Conservation (phyloP, 1,140 invertebrate species). For the Plutomurus gul region DNA sequence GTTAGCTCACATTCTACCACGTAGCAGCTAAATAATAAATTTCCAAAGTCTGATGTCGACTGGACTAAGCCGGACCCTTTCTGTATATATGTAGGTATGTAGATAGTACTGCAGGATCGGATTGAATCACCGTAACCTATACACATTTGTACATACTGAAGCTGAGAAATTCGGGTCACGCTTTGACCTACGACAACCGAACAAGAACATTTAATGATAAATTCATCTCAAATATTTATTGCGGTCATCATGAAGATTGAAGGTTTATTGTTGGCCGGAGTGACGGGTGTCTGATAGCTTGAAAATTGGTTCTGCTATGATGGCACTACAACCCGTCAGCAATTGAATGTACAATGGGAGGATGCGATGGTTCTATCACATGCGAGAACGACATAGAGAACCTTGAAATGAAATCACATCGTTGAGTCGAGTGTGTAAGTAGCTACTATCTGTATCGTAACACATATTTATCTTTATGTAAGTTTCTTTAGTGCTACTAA, state of each 20-base stretch:
- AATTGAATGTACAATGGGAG: background rate
- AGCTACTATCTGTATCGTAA: background rate
- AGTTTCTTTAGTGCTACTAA: constrained; percentile 17
- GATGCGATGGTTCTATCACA: background rate
- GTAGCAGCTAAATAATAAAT: constrained; percentile 9
- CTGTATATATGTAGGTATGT: background rate
- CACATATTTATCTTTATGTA: constrained; percentile 29
- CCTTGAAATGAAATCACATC: background rate
- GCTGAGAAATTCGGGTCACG: constrained; percentile 1
- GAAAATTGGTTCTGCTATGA: too few relatives aligned
- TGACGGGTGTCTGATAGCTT: background rate
- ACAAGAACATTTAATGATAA: constrained; percentile 22
- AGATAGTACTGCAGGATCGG: background rate
- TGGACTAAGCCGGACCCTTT: background rate
- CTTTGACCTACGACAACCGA: constrained; percentile 14
- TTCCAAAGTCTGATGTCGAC: background rate
- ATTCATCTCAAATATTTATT: constrained; percentile 18
- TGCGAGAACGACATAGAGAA: background rate
- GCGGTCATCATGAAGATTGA: constrained; percentile 23
- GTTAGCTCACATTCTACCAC: background rate
- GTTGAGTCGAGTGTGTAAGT: background rate
- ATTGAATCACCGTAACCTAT: background rate
- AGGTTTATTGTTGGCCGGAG: constrained; percentile 2
- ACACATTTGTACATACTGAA: background rate
- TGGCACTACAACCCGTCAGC: background rate